Evolutionary conservation across 2,888 invertebrate genomes (phyloP).

Genomic region (Encarsia formosa): DNA sequence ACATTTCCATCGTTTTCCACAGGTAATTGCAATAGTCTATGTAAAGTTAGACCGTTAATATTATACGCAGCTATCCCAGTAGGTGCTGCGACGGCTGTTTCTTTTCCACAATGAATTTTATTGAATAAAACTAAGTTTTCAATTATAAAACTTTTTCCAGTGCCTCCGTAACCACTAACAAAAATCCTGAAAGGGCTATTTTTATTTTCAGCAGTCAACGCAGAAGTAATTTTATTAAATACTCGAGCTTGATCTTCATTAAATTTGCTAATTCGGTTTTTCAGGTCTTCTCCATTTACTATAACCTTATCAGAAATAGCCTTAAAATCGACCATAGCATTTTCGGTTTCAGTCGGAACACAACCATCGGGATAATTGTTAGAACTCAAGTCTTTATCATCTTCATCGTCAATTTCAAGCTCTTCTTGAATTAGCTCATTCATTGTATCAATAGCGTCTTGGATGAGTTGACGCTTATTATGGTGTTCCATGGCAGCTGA

Average conservation of each 20-base stretch:
- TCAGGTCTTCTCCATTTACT: not conserved
- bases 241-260: conserved; percentile 30
- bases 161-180: too few relatives aligned
- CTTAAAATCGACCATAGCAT: conserved; percentile 32
- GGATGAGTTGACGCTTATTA: not conserved
- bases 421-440: conserved; percentile 1
- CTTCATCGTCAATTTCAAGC: too few relatives aligned
- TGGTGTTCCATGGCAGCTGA: not conserved
- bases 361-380: too few relatives aligned
- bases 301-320: conserved; percentile 14
- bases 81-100: too few relatives aligned
- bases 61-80: too few relatives aligned
- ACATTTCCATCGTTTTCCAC: conserved; percentile 35
- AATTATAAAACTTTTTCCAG: too few relatives aligned
- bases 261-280: too few relatives aligned
- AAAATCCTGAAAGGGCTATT: conserved; percentile 40
- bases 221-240: conserved; percentile 24
- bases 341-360: conserved; percentile 21
- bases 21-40: too few relatives aligned
- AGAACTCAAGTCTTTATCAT: too few relatives aligned
- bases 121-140: too few relatives aligned
- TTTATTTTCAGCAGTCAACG: conserved; percentile 4
- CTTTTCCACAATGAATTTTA: too few relatives aligned
- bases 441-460: not conserved
- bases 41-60: conserved; percentile 40